Evolutionary conservation across 2,113 vertebrate genomes (phyloP).

Genomic region (Lepus americanus): DNA sequence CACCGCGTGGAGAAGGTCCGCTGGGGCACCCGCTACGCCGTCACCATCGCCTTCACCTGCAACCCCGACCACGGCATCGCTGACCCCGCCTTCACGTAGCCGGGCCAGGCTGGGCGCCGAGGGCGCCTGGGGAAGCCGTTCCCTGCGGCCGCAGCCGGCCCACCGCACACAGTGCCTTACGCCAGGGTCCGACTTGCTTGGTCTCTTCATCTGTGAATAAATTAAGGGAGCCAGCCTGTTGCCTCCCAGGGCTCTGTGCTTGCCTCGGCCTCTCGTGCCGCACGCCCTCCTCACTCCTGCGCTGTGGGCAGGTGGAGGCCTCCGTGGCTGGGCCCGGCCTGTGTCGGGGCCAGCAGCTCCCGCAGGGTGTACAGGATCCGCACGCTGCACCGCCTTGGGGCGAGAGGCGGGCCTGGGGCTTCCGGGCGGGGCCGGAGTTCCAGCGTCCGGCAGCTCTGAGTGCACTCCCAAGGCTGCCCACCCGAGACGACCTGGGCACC

Average conservation of each 20-base stretch:
- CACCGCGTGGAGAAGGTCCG: slow-evolving; percentile 96
- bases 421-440: no score
- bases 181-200: accelerated
- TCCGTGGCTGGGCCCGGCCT: no score
- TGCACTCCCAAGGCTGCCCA: no score
- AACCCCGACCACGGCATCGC: slow-evolving; percentile 92
- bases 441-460: no score
- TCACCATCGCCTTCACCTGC: slow-evolving; percentile 98
- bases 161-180: slow-evolving; percentile 60
- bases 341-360: no score
- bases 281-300: no score
- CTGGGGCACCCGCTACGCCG: slow-evolving; percentile 97
- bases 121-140: neutral
- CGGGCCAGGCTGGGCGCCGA: accelerated
- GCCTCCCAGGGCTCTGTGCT: accelerated
- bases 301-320: no score
- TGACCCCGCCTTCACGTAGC: slow-evolving; percentile 88
- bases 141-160: neutral
- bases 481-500: no score
- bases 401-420: no score
- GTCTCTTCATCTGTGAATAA: neutral
- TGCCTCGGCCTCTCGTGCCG: no score
- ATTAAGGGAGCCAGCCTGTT: neutral
- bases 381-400: no score
- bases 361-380: no score